A percentile compares a stretch with the other conserved stretches of the same genome.
Evolutionary conservation across 1,140 invertebrate genomes (phyloP).

Genomic region (Drosophila sproati): DNA sequence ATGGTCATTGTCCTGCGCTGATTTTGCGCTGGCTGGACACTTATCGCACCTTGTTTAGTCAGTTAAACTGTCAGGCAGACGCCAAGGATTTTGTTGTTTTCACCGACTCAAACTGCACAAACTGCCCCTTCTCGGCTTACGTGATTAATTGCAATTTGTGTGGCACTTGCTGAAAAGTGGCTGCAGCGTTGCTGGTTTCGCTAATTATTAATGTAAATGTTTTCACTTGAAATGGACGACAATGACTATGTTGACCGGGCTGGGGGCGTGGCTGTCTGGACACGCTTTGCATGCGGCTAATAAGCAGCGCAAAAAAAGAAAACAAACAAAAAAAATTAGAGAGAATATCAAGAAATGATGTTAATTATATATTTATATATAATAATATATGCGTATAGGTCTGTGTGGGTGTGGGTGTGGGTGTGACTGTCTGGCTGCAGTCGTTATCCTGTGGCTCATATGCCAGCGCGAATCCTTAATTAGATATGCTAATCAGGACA

Average conservation of each 20-base stretch:
- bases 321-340: neutral
- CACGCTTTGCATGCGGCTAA: slow-evolving; percentile 59
- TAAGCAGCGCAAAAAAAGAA: slow-evolving; percentile 13
- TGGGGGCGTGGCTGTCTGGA: slow-evolving; percentile 38
- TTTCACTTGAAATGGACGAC: slow-evolving; percentile 71
- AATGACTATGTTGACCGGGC: neutral
- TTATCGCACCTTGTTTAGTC: slow-evolving; percentile 81
- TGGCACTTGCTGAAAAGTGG: slow-evolving; percentile 57
- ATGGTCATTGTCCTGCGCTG: slow-evolving; percentile 79
- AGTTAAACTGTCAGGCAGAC: slow-evolving; percentile 74
- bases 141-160: slow-evolving; percentile 80
- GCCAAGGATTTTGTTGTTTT: slow-evolving; percentile 10
- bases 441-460: slow-evolving; percentile 70
- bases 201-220: slow-evolving; percentile 84
- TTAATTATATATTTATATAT: neutral
- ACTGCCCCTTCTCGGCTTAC: neutral
- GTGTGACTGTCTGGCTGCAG: slow-evolving; percentile 49
- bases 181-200: slow-evolving; percentile 41
- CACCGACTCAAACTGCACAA: neutral
- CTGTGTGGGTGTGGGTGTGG: slow-evolving; percentile 6
- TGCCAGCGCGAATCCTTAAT: slow-evolving; percentile 65
- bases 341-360: neutral
- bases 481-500: slow-evolving; percentile 75
- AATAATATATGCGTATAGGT: neutral
- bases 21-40: slow-evolving; percentile 65